Conservation (phyloP, 30 jellyfish, hydroid and myxozoan genomes). For the Morbakka virulenta region DNA sequence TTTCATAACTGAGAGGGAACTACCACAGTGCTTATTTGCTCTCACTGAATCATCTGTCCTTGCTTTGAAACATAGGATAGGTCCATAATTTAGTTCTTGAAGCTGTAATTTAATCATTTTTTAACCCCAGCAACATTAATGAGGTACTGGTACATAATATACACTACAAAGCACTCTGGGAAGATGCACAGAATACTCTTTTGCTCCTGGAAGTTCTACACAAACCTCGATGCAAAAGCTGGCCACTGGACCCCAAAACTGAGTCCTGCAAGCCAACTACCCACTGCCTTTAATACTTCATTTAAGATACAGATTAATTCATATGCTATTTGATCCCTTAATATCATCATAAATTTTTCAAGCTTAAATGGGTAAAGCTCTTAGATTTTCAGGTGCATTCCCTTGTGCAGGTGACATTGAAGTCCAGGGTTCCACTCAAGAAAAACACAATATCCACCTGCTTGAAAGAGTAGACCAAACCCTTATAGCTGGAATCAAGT, state of each 20-base stretch:
- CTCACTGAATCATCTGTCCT: too few species aligned
- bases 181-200: conserved; percentile 42
- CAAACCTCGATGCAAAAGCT: conserved; percentile 29
- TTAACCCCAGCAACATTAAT: conserved; percentile 25
- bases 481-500: conserved; percentile 26
- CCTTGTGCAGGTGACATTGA: conserved; percentile 36
- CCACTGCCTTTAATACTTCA: conserved; percentile 37
- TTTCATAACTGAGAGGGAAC: too few species aligned
- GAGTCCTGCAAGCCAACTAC: conserved; percentile 17
- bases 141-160: conserved; percentile 4
- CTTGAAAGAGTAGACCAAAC: conserved; percentile 25
- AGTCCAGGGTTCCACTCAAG: conserved; percentile 40
- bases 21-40: too few species aligned
- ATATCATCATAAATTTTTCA: conserved; percentile 20
- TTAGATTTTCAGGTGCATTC: conserved; percentile 15
- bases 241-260: conserved; percentile 36
- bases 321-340: conserved; percentile 8
- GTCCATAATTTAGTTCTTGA: too few species aligned
- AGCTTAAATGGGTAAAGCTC: too few species aligned
- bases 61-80: too few species aligned
- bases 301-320: too few species aligned
- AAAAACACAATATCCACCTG: conserved; percentile 21
- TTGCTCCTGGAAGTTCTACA: conserved; percentile 6
- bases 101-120: conserved; percentile 6
- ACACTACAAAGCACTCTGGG: conserved; percentile 40